These are phyloP conservation scores for chimpanzee (Pan troglodytes) DNA, from an alignment of 2,113 vertebrate species.

Conservation along the genomic window DNA sequence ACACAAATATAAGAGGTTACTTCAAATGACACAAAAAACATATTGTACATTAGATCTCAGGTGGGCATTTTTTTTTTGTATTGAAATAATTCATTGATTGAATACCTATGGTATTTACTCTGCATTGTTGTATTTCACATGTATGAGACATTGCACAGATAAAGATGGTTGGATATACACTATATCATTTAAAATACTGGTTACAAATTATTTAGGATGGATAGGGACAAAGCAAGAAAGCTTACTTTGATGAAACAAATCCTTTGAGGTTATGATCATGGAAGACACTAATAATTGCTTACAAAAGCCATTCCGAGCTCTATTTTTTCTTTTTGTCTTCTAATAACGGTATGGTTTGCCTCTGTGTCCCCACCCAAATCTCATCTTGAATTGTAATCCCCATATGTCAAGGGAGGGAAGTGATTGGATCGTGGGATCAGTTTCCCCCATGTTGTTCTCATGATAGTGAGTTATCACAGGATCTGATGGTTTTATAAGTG, in stretches of 20 bases:
- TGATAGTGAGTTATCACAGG: too few species aligned
- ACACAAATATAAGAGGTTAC: neutral
- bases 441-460: too few species aligned
- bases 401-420: too few species aligned
- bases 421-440: too few species aligned
- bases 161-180: neutral
- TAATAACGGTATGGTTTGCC: neutral
- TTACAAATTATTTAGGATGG: neutral
- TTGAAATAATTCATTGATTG: neutral
- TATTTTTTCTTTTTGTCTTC: neutral
- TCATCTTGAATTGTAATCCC: too few species aligned
- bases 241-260: neutral
- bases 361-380: too few species aligned
- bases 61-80: neutral
- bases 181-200: neutral
- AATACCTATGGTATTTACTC: neutral
- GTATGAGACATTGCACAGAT: neutral
- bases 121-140: neutral
- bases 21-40: conserved; percentile 7
- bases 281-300: neutral
- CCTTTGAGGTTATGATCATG: neutral
- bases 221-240: neutral
- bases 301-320: neutral
- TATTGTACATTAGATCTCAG: neutral
- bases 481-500: too few species aligned